phyloP scores from a whole-genome alignment of 2,113 vertebrate genomes.

The Myrmecophaga tridactyla region DNA sequence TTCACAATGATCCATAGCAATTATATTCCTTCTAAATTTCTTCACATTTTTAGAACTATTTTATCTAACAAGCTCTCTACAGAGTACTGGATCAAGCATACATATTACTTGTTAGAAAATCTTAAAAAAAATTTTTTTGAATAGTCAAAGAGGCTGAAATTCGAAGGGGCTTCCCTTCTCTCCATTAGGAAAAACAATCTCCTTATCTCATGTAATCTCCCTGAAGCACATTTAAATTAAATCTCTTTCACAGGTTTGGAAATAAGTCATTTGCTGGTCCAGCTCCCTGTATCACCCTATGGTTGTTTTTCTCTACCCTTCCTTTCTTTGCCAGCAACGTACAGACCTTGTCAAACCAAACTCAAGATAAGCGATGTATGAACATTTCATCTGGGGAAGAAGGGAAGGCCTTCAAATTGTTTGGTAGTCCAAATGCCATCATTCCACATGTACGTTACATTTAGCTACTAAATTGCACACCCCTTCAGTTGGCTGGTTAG shows the following conservation, averaged over 20 bases:
- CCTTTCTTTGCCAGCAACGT: neutral
- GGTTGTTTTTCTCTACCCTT: neutral
- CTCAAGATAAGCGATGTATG: neutral
- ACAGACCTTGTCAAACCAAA: neutral
- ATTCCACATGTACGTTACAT: neutral
- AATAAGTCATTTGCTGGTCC: neutral
- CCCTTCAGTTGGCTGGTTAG: neutral
- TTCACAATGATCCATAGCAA: constrained; percentile 1
- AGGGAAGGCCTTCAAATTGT: neutral
- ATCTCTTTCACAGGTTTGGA: neutral
- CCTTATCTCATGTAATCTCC: neutral
- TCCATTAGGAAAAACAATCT: neutral
- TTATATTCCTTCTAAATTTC: neutral
- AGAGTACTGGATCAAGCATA: constrained; percentile 14
- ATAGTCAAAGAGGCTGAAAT: constrained; percentile 14
- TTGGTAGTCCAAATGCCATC: neutral
- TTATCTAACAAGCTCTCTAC: neutral
- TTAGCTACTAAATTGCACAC: neutral
- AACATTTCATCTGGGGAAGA: neutral
- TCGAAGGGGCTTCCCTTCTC: neutral
- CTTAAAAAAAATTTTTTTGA: neutral
- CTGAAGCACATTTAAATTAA: neutral
- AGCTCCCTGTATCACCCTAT: neutral
- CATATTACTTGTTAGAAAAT: constrained; percentile 14
- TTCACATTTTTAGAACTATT: constrained; percentile 20